Evolutionary conservation across 2,797 vertebrate species (phyloP), one percentile per base, ranked within the genome.

Genomic region (Orientallactaga sibirica): DNA sequence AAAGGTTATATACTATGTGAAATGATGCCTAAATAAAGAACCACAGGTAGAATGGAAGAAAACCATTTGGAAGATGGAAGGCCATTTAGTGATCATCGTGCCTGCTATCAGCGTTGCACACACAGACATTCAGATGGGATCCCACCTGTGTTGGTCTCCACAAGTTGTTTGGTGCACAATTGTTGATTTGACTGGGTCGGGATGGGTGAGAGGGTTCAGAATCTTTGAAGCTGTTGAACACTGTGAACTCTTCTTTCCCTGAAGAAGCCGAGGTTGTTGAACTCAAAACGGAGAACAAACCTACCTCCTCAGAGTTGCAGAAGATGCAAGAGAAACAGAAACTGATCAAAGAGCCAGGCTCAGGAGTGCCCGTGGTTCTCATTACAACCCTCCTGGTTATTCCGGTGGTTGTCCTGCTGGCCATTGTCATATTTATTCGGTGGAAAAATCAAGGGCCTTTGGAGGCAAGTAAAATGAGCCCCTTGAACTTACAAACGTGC

Each of bases 331-430:
- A 98, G 93, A 98, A 98, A 90, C 98, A 98, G 86, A 98, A 92
- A 37, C 52, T 97, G 82, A 92, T 97, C 8, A 98, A 96, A 94
- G 95, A 98, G 82, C 94, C 97, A 48, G 97, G 96, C 95, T 96
- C 97, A 29, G 98, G 98, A n/a, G 97, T 98, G 95, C 98, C 99
- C 4, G 98, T 99, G 29, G 98, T 98, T 91, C 96, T 99, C 96
- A 98, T 99, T 97, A 99, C 98, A 94, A 98, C 98, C 74, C 98
- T 99, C 92, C 98, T 99, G 95, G 98, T 99, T 78, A 97, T 99
- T 88, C 99, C 99, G 37, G 94, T 99, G 95, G 96, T 98, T 97
- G 96, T 99, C 78, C 98, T 99, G 97, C 96, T 99, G 96, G 97
- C 98, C 93, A 98, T 99, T 82, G 98, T 98, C n/a, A 93, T 98